These are phyloP conservation scores for Archaeoteleia sp. DNA, from an alignment of 2,888 invertebrate genomes.

Conservation along the genomic window DNA sequence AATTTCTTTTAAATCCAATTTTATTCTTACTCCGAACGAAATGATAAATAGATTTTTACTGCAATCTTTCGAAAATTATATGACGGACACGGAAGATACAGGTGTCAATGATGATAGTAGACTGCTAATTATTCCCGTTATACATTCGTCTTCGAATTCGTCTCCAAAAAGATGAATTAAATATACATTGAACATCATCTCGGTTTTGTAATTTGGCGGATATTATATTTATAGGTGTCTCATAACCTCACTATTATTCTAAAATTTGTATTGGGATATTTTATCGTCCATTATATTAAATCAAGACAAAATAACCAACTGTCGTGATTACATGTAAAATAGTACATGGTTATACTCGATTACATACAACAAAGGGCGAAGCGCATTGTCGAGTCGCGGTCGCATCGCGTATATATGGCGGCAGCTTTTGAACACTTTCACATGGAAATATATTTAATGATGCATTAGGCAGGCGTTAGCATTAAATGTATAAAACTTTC, in stretches of 20 bases:
- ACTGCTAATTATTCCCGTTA: constrained; percentile 59
- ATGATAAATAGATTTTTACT: constrained; percentile 30
- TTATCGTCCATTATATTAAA: constrained; percentile 61
- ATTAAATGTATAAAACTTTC: too few relatives aligned
- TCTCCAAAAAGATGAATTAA: constrained; percentile 60
- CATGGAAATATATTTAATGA: too few relatives aligned
- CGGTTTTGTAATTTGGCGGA: constrained; percentile 58
- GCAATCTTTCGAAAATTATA: constrained; percentile 35
- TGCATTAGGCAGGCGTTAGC: too few relatives aligned
- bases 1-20: constrained; percentile 38
- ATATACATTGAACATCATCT: constrained; percentile 66
- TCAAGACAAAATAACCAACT: constrained; percentile 53
- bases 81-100: constrained; percentile 40
- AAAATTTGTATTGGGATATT: constrained; percentile 61
- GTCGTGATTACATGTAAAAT: constrained; percentile 54
- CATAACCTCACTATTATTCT: constrained; percentile 63
- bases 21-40: too few relatives aligned
- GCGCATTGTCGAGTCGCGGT: constrained; percentile 34
- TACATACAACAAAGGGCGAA: constrained; percentile 44
- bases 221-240: constrained; percentile 57
- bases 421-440: too few relatives aligned
- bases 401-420: constrained; percentile 39
- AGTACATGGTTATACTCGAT: constrained; percentile 49
- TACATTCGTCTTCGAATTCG: constrained; percentile 62
- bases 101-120: constrained; percentile 47